These are phyloP conservation scores for Siniperca chuatsi DNA, from an alignment of 2,113 vertebrate species.

Conservation along the genomic window DNA sequence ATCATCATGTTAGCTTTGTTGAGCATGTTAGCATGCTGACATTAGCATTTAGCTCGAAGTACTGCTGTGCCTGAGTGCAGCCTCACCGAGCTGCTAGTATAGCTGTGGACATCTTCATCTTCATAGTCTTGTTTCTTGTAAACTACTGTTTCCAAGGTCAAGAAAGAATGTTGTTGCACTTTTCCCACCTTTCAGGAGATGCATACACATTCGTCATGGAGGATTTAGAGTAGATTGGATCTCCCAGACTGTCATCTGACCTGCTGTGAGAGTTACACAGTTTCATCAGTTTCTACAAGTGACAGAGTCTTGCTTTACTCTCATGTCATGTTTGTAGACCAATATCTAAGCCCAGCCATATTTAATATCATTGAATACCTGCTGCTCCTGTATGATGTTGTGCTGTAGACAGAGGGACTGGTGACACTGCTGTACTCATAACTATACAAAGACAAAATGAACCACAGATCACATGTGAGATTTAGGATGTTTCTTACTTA, in stretches of 20 bases:
- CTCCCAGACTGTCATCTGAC: conserved; percentile 51
- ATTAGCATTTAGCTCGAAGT: not conserved
- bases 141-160: not conserved
- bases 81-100: not conserved
- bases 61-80: no score
- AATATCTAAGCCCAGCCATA: not conserved
- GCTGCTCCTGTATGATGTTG: conserved; percentile 73
- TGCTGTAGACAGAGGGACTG: conserved; percentile 74
- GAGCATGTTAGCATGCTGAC: not conserved
- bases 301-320: not conserved
- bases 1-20: not conserved
- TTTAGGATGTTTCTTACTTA: not conserved
- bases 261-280: conserved; percentile 43
- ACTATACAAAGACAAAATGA: conserved; percentile 66
- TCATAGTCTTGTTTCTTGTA: no score
- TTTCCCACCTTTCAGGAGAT: conserved; percentile 75
- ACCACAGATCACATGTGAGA: not conserved
- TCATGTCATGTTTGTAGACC: not conserved
- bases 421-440: conserved; percentile 69
- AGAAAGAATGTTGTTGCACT: not conserved
- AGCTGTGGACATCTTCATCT: not conserved
- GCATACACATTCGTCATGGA: conserved; percentile 61
- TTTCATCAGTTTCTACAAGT: conserved; percentile 5
- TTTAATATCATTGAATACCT: conserved; percentile 47
- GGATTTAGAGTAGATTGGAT: conserved; percentile 62